Percentiles rank a stretch among this genome's conserved stretches.
These are phyloP conservation scores for Indri indri DNA, from an alignment of 2,113 vertebrate genomes.

Conservation along the genomic window DNA sequence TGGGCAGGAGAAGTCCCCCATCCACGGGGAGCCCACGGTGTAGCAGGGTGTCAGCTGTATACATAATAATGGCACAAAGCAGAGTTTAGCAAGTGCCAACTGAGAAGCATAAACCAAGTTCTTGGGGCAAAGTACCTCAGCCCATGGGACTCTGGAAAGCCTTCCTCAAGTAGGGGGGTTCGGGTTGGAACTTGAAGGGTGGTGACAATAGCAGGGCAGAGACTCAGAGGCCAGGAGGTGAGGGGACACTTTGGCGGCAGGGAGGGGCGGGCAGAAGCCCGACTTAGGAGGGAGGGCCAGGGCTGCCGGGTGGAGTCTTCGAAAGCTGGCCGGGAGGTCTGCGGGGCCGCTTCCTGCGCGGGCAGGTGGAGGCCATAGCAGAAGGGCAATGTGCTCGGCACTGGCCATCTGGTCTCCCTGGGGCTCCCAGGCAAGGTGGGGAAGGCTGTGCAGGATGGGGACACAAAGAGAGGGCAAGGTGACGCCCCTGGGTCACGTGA, in stretches of 20 bases:
- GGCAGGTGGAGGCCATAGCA: background rate
- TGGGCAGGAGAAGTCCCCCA: too few relatives aligned
- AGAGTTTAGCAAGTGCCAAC: background rate
- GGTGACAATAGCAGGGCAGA: background rate
- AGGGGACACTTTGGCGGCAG: too few relatives aligned
- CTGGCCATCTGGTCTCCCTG: background rate
- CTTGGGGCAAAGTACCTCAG: background rate
- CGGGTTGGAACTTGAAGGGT: background rate
- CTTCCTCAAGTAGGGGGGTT: background rate
- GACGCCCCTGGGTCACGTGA: background rate
- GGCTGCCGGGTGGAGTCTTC: background rate
- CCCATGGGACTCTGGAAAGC: background rate
- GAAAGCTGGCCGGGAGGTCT: background rate
- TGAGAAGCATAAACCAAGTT: background rate
- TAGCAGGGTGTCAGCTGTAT: accelerated
- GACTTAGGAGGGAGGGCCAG: background rate
- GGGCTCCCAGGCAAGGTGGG: background rate
- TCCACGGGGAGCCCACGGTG: background rate
- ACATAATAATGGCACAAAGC: too few relatives aligned
- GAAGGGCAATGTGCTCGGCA: background rate
- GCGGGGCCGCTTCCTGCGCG: background rate
- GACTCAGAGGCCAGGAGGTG: background rate
- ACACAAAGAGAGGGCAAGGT: background rate
- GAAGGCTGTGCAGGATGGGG: background rate
- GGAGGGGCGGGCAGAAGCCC: background rate